Percentiles rank a stretch among this genome's conserved stretches.
Conservation (phyloP, 2,797 vertebrate genomes). For the Ataeniobius toweri region DNA sequence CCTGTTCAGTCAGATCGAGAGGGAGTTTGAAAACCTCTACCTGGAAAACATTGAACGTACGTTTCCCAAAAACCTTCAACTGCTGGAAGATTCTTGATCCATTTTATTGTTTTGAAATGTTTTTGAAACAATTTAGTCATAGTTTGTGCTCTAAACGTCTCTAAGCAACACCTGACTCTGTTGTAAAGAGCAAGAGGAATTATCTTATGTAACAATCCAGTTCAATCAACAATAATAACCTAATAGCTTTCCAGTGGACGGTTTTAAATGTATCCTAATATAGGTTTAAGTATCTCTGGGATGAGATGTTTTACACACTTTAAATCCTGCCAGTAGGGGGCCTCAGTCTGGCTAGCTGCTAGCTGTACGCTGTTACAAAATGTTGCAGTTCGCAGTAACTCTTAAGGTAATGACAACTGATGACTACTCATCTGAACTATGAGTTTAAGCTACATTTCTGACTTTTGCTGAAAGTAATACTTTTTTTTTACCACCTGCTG, state of each 20-base stretch:
- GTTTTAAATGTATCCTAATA: neutral
- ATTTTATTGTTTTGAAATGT: neutral
- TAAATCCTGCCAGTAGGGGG: too few species aligned
- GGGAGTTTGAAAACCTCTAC: slow-evolving; percentile 98
- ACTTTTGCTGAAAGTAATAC: neutral
- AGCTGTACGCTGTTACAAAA: too few species aligned
- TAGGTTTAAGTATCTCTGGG: neutral
- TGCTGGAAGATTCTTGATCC: neutral
- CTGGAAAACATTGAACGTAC: slow-evolving; percentile 97
- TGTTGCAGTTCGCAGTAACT: too few species aligned
- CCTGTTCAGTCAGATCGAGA: slow-evolving; percentile 97
- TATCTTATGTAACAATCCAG: too few species aligned
- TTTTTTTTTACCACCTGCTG: neutral
- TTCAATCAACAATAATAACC: neutral
- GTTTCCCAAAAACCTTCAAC: slow-evolving; percentile 47
- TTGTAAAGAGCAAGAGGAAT: too few species aligned
- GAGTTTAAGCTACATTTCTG: neutral
- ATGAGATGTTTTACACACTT: too few species aligned
- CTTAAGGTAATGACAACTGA: neutral
- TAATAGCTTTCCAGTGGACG: neutral
- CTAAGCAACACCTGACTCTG: neutral
- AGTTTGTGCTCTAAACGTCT: neutral
- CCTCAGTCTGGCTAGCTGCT: too few species aligned
- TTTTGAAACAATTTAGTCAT: neutral
- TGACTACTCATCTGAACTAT: neutral